Conservation (phyloP, 2,113 vertebrate genomes). For the Clarias magur region DNA sequence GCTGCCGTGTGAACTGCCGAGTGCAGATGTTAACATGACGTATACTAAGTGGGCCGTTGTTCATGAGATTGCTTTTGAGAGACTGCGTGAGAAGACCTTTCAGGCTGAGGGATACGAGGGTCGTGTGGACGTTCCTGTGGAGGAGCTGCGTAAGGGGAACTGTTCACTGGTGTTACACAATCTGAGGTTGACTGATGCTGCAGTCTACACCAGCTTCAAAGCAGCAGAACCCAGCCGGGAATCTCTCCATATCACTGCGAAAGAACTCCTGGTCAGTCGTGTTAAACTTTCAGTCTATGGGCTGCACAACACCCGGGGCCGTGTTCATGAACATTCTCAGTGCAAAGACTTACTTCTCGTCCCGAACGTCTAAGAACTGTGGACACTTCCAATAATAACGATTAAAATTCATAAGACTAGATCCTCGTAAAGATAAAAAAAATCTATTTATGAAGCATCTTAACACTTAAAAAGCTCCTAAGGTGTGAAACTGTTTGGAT, state of each 20-base stretch:
- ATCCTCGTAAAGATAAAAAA: too few species aligned
- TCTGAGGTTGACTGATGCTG: background rate
- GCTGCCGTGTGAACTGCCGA: background rate
- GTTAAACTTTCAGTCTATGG: background rate
- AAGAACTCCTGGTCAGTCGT: background rate
- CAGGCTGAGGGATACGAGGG: background rate
- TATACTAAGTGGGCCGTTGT: background rate
- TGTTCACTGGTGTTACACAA: background rate
- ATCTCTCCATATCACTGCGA: background rate
- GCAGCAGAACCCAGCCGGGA: background rate
- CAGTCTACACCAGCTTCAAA: background rate
- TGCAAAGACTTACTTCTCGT: too few species aligned
- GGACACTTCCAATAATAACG: too few species aligned
- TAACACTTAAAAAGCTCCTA: too few species aligned
- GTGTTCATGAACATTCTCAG: too few species aligned
- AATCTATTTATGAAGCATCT: too few species aligned
- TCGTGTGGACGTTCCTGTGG: background rate
- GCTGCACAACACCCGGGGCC: too few species aligned
- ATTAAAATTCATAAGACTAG: too few species aligned
- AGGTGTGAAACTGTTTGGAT: too few species aligned
- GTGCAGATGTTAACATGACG: too few species aligned
- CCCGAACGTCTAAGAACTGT: too few species aligned
- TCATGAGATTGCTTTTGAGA: background rate
- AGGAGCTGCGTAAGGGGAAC: background rate
- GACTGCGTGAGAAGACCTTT: background rate